Conservation (phyloP, 1,140 invertebrate species). For the Atta texana region DNA sequence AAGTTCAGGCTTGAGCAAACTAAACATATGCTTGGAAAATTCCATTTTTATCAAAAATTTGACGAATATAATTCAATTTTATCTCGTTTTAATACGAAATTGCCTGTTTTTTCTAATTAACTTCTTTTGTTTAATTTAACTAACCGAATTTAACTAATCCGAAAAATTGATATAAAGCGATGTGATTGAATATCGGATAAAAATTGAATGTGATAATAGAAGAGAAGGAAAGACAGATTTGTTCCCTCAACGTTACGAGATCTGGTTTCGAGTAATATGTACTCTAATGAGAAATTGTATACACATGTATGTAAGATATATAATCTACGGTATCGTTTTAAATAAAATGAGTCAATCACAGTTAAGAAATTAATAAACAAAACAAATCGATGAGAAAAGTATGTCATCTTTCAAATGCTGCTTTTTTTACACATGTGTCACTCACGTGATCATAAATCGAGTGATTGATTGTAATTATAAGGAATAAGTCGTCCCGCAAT, state of each 20-base stretch:
- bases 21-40: background rate
- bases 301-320: background rate
- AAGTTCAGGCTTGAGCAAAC: background rate
- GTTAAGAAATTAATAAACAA: conserved; percentile 15
- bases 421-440: conserved; percentile 60
- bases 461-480: background rate
- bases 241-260: background rate
- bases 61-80: background rate
- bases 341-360: conserved; percentile 27
- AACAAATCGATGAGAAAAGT: conserved; percentile 54
- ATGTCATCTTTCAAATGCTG: conserved; percentile 43
- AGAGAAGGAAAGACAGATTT: background rate
- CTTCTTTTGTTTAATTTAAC: background rate
- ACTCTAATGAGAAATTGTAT: background rate
- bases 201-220: background rate
- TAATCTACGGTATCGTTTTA: conserved; percentile 19
- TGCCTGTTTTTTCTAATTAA: background rate
- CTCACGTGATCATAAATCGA: conserved; percentile 37
- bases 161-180: background rate
- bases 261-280: conserved; percentile 1
- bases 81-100: background rate
- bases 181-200: background rate
- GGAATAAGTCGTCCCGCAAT: background rate
- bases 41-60: conserved; percentile 9
- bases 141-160: background rate